Base-by-base conservation (phyloP, 1,140 invertebrate genomes). In the Anadara kagoshimensis region DNA sequence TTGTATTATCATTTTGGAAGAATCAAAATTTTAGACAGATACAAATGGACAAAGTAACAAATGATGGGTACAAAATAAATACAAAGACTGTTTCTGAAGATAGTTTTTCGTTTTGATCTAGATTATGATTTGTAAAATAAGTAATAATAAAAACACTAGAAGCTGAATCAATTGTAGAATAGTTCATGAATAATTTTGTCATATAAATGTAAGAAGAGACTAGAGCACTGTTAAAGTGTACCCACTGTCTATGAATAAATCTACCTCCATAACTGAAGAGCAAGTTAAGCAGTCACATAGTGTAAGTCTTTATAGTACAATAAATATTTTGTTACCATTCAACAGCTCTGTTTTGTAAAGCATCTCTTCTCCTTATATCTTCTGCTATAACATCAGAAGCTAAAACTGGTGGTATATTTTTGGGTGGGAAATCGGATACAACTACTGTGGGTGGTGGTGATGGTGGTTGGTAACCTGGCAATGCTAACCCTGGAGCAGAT, bases 321-420 rank as follows among this genome's bases (percentile, higher is more conserved):
- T 0, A 36, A 36, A 36, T 18, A 26, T 62, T 62, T 29, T 49
- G 70, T 73, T 78, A 87, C 86, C 86, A 87, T 70, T 84, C 76
- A 63, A 79, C 68, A 41, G 86, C 85, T 49, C 82, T 85, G 61
- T 84, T 85, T 51, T 87, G 77, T 45, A 85, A 24, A 0, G 79
- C 0, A 69, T 87, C 82, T 71, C 78, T 69, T 24, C 78, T 69
- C 49, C 75, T 76, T 4, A 87, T 80, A 57, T 86, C 83, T 66
- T 81, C 85, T 44, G 83, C 84, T 56, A 87, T 76, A 11, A 84
- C 68, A 72, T 86, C 82, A 29, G 84, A 85, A 8, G 82, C 61
- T 16, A 73, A 64, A 5, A 43, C 49, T 7, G 70, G 44, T 29
- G 71, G 67, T 18, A 76, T 70, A 20, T 68, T 59, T 43, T 69